Conservation (phyloP, 1,140 invertebrate genomes). For the Gyrodactylus bullatarudis region DNA sequence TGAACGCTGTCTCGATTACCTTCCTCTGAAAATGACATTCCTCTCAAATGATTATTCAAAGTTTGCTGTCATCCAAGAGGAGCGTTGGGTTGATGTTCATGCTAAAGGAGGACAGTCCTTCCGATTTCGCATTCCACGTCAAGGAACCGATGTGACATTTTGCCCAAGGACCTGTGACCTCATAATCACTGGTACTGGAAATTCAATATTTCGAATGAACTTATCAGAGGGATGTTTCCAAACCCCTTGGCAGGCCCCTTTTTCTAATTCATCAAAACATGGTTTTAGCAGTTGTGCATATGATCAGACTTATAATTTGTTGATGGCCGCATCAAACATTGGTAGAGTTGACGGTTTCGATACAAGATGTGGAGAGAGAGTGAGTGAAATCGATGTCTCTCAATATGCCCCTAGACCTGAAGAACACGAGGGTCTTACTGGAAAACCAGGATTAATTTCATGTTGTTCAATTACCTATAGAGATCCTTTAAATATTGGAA, state of each 20-base stretch:
- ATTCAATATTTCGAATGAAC: conserved; percentile 71
- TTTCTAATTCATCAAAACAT: background rate
- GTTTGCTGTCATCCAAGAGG: conserved; percentile 27
- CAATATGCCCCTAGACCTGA: background rate
- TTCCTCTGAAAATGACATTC: background rate
- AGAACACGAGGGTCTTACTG: background rate
- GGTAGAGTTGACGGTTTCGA: background rate
- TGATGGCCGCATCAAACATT: background rate
- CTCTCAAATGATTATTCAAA: conserved; percentile 22
- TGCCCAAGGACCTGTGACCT: conserved; percentile 58
- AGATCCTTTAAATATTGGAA: background rate
- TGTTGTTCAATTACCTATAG: background rate
- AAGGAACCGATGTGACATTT: conserved; percentile 67
- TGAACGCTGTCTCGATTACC: conserved; percentile 36
- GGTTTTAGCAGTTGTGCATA: background rate
- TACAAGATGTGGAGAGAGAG: background rate
- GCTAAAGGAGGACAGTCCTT: conserved; percentile 58
- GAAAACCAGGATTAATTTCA: background rate
- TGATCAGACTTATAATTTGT: background rate
- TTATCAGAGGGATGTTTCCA: conserved; percentile 71
- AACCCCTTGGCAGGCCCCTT: background rate
- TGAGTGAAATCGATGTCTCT: background rate
- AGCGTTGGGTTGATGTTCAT: conserved; percentile 69
- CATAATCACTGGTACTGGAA: conserved; percentile 45
- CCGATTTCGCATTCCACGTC: conserved; percentile 57